Conservation (phyloP, 2,888 invertebrate species). For the Trichogramma dendrolimi region DNA sequence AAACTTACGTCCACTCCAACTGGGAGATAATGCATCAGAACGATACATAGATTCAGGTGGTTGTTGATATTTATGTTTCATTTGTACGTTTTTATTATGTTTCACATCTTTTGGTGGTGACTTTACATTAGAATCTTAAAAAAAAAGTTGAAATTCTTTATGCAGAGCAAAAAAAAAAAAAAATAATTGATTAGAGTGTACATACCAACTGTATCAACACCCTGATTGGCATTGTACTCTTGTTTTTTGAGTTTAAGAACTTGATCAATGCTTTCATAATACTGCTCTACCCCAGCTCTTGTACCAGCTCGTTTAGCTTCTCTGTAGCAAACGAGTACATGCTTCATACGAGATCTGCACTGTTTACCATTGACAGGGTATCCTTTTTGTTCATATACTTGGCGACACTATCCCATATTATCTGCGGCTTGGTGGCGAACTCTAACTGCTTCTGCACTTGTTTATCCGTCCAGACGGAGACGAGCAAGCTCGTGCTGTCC, state of each 20-base stretch:
- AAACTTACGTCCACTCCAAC: slow-evolving; percentile 43
- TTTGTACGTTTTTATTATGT: slow-evolving; percentile 47
- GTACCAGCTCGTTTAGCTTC: slow-evolving; percentile 48
- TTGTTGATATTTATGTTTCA: slow-evolving; percentile 44
- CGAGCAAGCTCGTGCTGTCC: slow-evolving; percentile 47
- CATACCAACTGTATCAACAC: slow-evolving; percentile 49
- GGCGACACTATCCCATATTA: slow-evolving; percentile 50
- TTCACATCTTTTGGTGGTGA: slow-evolving; percentile 49
- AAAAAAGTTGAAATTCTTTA: background rate
- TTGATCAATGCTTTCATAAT: slow-evolving; percentile 47
- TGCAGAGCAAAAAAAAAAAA: background rate
- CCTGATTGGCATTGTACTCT: slow-evolving; percentile 34
- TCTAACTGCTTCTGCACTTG: slow-evolving; percentile 50
- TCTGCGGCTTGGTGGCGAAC: slow-evolving; percentile 43
- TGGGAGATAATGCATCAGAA: slow-evolving; percentile 46
- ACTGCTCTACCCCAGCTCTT: slow-evolving; percentile 46
- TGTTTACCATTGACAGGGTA: slow-evolving; percentile 48
- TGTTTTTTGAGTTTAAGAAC: slow-evolving; percentile 42
- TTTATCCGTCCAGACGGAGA: slow-evolving; percentile 49
- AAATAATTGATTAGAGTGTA: slow-evolving; percentile 8
- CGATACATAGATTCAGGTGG: slow-evolving; percentile 42
- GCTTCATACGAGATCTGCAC: slow-evolving; percentile 50
- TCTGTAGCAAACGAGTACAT: slow-evolving; percentile 48
- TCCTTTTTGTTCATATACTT: slow-evolving; percentile 50
- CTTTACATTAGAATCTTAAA: slow-evolving; percentile 42